These are phyloP conservation scores for Prunella strophiata DNA, from an alignment of 2,797 vertebrate genomes.

Conservation along the genomic window DNA sequence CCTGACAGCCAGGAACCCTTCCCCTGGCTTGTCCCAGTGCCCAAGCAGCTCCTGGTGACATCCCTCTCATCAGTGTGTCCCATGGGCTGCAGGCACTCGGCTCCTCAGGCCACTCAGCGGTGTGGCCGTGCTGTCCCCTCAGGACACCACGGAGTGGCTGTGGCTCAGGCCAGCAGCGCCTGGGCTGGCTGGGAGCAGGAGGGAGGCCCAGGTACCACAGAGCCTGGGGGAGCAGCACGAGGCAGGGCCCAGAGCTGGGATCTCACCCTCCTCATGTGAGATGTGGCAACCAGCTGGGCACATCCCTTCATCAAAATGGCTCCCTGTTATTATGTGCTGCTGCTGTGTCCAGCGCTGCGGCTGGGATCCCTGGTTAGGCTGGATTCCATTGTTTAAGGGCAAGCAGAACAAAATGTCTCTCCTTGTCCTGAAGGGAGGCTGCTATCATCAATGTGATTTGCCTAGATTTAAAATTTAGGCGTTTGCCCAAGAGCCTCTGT, in stretches of 20 bases:
- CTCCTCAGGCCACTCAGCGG: rapidly evolving
- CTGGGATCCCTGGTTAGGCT: constrained; percentile 4
- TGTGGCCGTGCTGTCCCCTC: not conserved
- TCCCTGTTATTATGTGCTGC: not conserved
- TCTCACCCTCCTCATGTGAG: not conserved
- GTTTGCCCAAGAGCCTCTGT: not conserved
- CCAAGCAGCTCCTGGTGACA: not conserved
- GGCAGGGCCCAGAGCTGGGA: not conserved
- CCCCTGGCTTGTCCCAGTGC: not conserved
- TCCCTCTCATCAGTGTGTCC: rapidly evolving
- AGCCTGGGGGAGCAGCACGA: rapidly evolving
- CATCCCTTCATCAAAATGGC: not conserved
- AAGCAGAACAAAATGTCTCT: constrained; percentile 22
- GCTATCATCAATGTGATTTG: constrained; percentile 10
- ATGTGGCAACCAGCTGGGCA: not conserved
- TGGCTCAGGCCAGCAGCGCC: not conserved
- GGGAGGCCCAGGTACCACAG: not conserved
- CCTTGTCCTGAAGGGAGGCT: not conserved
- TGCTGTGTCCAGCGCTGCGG: not conserved
- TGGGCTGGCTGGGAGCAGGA: not conserved
- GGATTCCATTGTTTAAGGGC: constrained; percentile 27
- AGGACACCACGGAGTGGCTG: not conserved
- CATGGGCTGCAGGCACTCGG: rapidly evolving
- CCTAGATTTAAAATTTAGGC: not conserved
- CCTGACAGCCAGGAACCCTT: not conserved